Evolutionary conservation across 2,888 invertebrate genomes (phyloP).

Genomic region (Platycheirus rosarum): DNA sequence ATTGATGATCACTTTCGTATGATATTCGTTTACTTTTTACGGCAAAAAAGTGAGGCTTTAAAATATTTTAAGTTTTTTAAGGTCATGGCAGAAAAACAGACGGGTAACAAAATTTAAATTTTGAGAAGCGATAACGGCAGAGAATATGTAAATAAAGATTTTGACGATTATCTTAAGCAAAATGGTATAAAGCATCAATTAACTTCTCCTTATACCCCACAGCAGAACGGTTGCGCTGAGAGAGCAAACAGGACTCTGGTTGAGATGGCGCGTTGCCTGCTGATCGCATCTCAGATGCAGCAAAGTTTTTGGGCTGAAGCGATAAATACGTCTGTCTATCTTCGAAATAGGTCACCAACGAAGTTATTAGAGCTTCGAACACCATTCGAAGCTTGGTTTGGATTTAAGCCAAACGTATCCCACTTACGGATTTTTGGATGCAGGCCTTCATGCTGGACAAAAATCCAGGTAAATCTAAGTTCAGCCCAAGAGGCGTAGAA

Average conservation of each 20-base stretch:
- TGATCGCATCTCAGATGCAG: slow-evolving; percentile 71
- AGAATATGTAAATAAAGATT: slow-evolving; percentile 39
- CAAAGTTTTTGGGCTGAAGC: slow-evolving; percentile 69
- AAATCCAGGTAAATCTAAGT: slow-evolving; percentile 38
- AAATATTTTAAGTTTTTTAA: slow-evolving; percentile 45
- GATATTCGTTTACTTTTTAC: slow-evolving; percentile 49
- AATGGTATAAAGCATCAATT: slow-evolving; percentile 74
- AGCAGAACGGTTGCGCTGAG: slow-evolving; percentile 76
- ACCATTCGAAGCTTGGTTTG: slow-evolving; percentile 70
- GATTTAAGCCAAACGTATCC: slow-evolving; percentile 45
- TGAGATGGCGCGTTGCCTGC: slow-evolving; percentile 74
- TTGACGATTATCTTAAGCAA: slow-evolving; percentile 66
- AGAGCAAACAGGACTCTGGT: slow-evolving; percentile 66
- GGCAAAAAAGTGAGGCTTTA: slow-evolving; percentile 44
- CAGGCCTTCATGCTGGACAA: slow-evolving; percentile 33
- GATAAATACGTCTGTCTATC: slow-evolving; percentile 39
- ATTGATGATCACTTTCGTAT: slow-evolving; percentile 41
- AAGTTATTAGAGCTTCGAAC: slow-evolving; percentile 48
- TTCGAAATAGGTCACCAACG: slow-evolving; percentile 46
- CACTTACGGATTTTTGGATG: slow-evolving; percentile 48
- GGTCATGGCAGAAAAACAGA: slow-evolving; percentile 34
- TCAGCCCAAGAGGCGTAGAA: slow-evolving; percentile 33
- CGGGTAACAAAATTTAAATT: slow-evolving; percentile 37
- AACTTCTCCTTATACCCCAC: slow-evolving; percentile 74
- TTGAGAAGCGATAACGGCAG: slow-evolving; percentile 39